phyloP scores from a whole-genome alignment of 2,113 vertebrate genomes.

The Eulemur rufifrons region DNA sequence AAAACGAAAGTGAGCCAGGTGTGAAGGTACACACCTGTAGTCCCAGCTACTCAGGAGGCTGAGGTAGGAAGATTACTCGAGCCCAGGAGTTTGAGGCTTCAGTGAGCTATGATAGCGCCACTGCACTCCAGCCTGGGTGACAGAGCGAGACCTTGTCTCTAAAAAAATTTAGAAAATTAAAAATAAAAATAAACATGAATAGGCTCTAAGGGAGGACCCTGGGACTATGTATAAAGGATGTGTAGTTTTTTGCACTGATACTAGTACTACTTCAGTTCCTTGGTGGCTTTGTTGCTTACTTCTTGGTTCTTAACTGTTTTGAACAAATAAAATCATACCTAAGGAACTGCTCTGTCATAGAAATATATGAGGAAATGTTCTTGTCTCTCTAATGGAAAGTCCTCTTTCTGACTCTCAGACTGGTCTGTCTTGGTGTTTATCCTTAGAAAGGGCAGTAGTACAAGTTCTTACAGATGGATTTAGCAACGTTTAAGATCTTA shows the following conservation, averaged over 20 bases:
- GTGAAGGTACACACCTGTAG: too few species aligned
- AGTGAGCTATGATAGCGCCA: too few species aligned
- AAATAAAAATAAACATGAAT: neutral
- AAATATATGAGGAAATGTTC: neutral
- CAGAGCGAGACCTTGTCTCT: too few species aligned
- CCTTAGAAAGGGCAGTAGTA: neutral
- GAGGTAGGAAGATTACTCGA: too few species aligned
- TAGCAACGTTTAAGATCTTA: neutral
- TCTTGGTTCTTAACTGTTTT: slow-evolving; percentile 11
- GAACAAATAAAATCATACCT: neutral
- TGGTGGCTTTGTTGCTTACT: neutral
- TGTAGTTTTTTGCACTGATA: neutral
- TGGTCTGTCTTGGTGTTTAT: neutral
- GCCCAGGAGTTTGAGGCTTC: too few species aligned
- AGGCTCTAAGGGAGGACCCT: neutral
- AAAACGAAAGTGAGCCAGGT: neutral
- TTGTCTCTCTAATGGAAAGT: slow-evolving; percentile 6
- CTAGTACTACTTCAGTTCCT: neutral
- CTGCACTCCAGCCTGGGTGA: too few species aligned
- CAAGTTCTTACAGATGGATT: neutral
- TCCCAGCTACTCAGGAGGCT: too few species aligned
- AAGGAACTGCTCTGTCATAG: neutral
- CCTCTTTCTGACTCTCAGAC: neutral
- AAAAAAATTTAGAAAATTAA: too few species aligned
- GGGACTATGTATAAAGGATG: neutral